Conservation (phyloP, 2,888 invertebrate species). For the Crepidodera aurea region DNA sequence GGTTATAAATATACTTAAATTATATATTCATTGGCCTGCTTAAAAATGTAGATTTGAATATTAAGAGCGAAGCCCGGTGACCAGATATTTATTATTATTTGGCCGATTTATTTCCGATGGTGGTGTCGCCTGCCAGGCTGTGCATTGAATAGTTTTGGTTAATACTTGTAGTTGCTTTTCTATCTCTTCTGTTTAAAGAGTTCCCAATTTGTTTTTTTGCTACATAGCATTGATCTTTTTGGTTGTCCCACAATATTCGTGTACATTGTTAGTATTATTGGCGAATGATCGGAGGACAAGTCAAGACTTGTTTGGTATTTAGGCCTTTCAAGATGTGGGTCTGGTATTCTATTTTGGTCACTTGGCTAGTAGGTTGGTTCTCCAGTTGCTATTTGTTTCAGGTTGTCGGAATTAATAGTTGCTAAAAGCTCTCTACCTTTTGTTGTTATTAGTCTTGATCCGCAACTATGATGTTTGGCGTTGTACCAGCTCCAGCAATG, state of each 20-base stretch:
- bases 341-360: conserved; percentile 2
- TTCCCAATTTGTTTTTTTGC: background rate
- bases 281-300: background rate
- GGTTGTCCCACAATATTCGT: background rate
- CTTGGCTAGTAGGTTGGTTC: conserved; percentile 16
- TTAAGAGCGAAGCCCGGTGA: too few relatives aligned
- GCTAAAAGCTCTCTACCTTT: conserved; percentile 11
- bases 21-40: too few relatives aligned
- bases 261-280: background rate
- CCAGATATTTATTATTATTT: too few relatives aligned
- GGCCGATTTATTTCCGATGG: background rate
- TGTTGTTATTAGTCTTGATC: conserved; percentile 12
- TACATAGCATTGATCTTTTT: background rate
- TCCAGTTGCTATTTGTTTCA: background rate
- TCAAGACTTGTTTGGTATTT: background rate
- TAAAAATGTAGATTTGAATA: too few relatives aligned
- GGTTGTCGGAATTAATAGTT: background rate
- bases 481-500: conserved; percentile 15
- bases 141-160: background rate
- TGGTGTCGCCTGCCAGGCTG: background rate
- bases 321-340: background rate
- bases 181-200: conserved; percentile 1
- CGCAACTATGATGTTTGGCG: conserved; percentile 16
- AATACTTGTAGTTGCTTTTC: background rate
- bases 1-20: too few relatives aligned